Evolutionary conservation across 2,113 vertebrate species (phyloP), one percentile per base, ranked within the genome.

Genomic region (Trochalopteron elliotii): DNA sequence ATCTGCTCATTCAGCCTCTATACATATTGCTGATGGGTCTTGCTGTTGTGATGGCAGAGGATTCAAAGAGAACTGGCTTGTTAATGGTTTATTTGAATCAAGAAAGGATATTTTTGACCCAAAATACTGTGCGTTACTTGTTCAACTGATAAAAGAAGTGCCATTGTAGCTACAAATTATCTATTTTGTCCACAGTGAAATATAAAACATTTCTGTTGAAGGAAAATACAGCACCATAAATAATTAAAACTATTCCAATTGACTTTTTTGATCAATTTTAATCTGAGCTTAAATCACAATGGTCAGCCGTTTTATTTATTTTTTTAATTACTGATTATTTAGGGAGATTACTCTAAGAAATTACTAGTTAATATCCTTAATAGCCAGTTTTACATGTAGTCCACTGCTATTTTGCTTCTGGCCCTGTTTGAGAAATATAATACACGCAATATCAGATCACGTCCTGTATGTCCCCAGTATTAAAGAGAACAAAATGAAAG

Each of bases 311-410:
- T 96, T 95, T 97, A 92, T 95, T 95, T 97, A 90, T 95, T 95
- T 97, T 87, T 88, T 96, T 91, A 97, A 98, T 97, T 97, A 89
- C 97, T 97, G 98, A 98, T 98, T 94, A 94, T 90, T 80, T 96
- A 68, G 39, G 44, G 93, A 98, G 98, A 98, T 98, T 97, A 95
- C 56, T 42, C 55, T 74, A 87, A 56, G 31, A 85, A 88, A 95
- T 98, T 96, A 91, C 60, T 57, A 55, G 84, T 97, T 96, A 93
- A 97, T 97, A 96, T 97, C 97, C 97, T 96, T 97, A 94, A 96
- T 95, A 50, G 76, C 95, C 97, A 89, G 50, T 94, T 97, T 91
- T 96, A 88, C 94, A 94, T 90, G 40, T 95, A 89, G 96, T 97
- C 93, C 96, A 93, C 92, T 95, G 89, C 87, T 64, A 52, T 71